Evolutionary conservation across 2,113 vertebrate genomes (phyloP).

Genomic region (Saiga tatarica): DNA sequence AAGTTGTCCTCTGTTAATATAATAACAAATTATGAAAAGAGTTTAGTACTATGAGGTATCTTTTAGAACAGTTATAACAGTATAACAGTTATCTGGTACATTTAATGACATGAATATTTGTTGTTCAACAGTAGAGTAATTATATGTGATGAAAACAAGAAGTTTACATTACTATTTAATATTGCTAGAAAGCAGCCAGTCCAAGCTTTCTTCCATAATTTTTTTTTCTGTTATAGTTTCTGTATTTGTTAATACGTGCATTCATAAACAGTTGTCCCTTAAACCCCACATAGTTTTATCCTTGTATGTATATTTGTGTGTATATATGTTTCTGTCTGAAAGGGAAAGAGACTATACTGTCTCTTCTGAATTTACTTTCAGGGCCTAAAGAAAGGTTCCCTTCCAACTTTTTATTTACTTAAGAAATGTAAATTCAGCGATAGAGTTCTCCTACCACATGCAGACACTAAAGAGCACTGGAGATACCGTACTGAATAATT

Average conservation of each 20-base stretch:
- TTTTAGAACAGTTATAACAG: background rate
- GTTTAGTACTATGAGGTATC: background rate
- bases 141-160: background rate
- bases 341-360: background rate
- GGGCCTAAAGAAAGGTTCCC: background rate
- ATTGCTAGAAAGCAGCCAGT: background rate
- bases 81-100: background rate
- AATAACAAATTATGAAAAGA: background rate
- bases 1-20: background rate
- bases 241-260: background rate
- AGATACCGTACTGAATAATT: background rate
- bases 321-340: background rate
- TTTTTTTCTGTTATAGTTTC: background rate
- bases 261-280: background rate
- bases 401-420: constrained; percentile 6
- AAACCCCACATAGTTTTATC: background rate
- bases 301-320: background rate
- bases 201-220: background rate
- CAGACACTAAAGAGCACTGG: background rate
- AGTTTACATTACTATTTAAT: background rate
- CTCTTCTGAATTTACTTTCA: background rate
- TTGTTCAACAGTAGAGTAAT: background rate
- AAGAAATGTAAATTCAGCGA: background rate
- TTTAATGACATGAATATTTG: constrained; percentile 9
- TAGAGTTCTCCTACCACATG: background rate